A percentile compares a stretch with the other conserved stretches of the same genome.
These are phyloP conservation scores for Pipra filicauda DNA, from an alignment of 2,113 vertebrate species.

Conservation along the genomic window DNA sequence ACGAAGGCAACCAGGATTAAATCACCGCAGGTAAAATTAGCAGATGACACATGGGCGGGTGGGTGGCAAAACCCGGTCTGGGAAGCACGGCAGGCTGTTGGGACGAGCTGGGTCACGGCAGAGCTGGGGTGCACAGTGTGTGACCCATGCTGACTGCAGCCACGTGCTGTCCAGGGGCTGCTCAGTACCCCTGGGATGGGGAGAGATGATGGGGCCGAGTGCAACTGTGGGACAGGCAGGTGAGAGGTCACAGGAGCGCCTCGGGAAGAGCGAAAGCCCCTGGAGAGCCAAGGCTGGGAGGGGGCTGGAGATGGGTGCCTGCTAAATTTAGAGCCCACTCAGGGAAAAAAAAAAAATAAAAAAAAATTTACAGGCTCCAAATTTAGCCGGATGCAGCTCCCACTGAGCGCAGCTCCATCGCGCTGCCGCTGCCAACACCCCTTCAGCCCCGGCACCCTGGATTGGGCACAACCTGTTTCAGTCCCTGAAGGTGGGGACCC, in stretches of 20 bases:
- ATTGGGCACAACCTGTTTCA: fast-evolving
- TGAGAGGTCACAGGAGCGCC: not conserved
- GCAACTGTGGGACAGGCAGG: fast-evolving
- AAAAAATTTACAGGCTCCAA: not conserved
- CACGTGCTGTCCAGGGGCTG: fast-evolving
- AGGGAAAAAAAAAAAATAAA: not conserved
- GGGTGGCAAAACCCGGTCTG: not conserved
- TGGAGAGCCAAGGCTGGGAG: not conserved
- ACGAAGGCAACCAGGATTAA: not conserved
- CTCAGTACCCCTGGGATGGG: not conserved
- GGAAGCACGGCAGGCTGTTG: not conserved
- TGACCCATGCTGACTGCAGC: fast-evolving
- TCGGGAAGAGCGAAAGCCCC: not conserved
- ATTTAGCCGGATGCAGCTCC: slow-evolving; percentile 14
- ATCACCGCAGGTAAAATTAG: slow-evolving; percentile 50
- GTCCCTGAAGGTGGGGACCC: not conserved
- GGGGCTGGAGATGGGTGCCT: not conserved
- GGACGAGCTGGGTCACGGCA: fast-evolving
- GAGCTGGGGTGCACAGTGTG: not conserved
- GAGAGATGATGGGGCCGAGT: fast-evolving
- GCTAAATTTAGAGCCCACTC: slow-evolving; percentile 48
- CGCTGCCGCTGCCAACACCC: not conserved
- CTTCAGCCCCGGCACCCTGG: fast-evolving
- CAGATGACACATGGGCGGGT: not conserved
- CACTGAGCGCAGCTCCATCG: not conserved